These are phyloP conservation scores for Eupeodes latifasciatus DNA, from an alignment of 2,888 invertebrate genomes.

Conservation along the genomic window DNA sequence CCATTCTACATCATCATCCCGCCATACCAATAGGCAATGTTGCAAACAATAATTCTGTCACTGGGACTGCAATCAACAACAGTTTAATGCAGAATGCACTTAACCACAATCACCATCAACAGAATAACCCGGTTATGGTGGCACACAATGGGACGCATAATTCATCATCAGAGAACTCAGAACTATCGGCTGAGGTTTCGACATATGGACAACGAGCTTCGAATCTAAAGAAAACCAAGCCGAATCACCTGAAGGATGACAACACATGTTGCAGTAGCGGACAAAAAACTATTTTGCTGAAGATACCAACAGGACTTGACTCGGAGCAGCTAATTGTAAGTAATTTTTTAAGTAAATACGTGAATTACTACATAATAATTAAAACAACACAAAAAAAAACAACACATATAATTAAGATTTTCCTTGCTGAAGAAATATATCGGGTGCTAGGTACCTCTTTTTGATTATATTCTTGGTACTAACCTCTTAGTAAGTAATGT, in stretches of 20 bases:
- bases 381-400: not conserved
- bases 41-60: constrained; percentile 40
- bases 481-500: too few relatives aligned
- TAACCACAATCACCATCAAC: constrained; percentile 65
- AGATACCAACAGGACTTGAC: constrained; percentile 82
- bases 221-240: constrained; percentile 80
- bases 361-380: not conserved
- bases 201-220: constrained; percentile 77
- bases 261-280: constrained; percentile 75
- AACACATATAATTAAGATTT: too few relatives aligned
- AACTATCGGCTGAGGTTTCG: constrained; percentile 80
- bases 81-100: constrained; percentile 51
- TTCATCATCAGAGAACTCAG: constrained; percentile 84
- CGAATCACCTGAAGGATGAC: constrained; percentile 78
- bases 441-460: too few relatives aligned
- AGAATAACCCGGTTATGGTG: constrained; percentile 71
- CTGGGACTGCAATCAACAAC: constrained; percentile 55
- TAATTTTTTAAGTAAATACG: constrained; percentile 60
- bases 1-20: constrained; percentile 64
- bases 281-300: constrained; percentile 83
- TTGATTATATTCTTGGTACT: too few relatives aligned
- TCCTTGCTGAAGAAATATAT: too few relatives aligned
- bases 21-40: constrained; percentile 52
- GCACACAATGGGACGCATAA: constrained; percentile 78
- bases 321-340: constrained; percentile 84